phyloP scores from a whole-genome alignment of 2,888 invertebrate species.

The Rhingia rostrata region DNA sequence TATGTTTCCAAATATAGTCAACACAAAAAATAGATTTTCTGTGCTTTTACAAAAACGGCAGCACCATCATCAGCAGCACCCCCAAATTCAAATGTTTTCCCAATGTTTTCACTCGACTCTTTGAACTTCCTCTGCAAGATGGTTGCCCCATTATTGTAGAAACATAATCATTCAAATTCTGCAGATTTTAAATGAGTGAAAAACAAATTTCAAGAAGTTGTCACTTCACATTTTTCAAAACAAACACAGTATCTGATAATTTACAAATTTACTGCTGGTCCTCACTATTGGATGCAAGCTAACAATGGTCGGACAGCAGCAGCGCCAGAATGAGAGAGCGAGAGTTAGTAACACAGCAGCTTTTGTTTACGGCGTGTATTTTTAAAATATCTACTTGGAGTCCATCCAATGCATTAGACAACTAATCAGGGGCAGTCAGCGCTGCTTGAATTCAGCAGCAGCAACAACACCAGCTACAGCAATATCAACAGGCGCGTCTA shows the following conservation, averaged over 20 bases:
- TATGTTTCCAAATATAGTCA: not conserved
- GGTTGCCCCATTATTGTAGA: not conserved
- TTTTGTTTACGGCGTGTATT: conserved; percentile 78
- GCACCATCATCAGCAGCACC: not conserved
- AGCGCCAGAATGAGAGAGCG: conserved; percentile 33
- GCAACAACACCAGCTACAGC: not conserved
- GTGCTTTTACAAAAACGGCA: no score
- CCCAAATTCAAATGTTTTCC: not conserved
- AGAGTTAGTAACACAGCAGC: conserved; percentile 62
- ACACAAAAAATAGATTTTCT: not conserved
- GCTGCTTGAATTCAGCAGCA: conserved; percentile 36
- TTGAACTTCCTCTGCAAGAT: conserved; percentile 8
- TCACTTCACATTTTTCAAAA: not conserved
- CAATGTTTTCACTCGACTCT: conserved; percentile 3
- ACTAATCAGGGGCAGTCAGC: conserved; percentile 69
- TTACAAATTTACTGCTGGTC: conserved; percentile 22
- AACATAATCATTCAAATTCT: not conserved
- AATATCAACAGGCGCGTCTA: conserved; percentile 1
- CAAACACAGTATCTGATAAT: not conserved
- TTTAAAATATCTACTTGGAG: conserved; percentile 82
- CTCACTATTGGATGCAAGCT: conserved; percentile 23
- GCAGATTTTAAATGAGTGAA: conserved; percentile 1
- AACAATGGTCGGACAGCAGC: conserved; percentile 40
- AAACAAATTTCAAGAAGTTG: not conserved
- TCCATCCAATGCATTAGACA: conserved; percentile 82